Evolutionary conservation across 2,113 vertebrate species (phyloP), one percentile per base, ranked within the genome.

Genomic region (Struthidea cinerea): DNA sequence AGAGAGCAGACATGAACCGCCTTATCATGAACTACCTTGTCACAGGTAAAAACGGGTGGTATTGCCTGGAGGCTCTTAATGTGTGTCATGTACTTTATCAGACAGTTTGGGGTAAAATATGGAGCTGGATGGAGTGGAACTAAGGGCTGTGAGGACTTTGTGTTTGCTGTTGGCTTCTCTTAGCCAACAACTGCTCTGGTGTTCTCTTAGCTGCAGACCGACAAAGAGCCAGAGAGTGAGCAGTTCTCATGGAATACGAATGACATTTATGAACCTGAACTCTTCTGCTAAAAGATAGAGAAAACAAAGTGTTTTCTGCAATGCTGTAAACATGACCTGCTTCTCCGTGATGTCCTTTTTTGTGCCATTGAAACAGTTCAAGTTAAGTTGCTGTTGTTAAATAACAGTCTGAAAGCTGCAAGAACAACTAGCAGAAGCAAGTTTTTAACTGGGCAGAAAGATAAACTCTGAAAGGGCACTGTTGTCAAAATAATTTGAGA

Each of bases 1-100:
- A 99, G 95, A 98, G 99, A 96, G 99, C 99, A 80, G 99, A 99
- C 96, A 99, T 99, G 99, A 99, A 99, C 84, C 98, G 99, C 56
- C 99, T 99, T 88, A 99, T 99, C 89, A 99, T 99, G 99, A 99
- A 99, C 97, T 99, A 99, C 96, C 95, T 99, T 93, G 99, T 99
- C 79, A 99, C 99, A 96, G 99, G 99, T 99, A 96, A 96, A 50
- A 97, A 96, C 91, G 35, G 24, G 4, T 23, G 30, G 26, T 30
- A 16, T 1, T n/a, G 32, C 26, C 37, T 21, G 33, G 16, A 64
- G 71, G 55, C 30, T 90, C 22, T 56, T 76, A 23, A 12, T 20
- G 13, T 49, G 7, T 28, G 33, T 14, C 4, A 2, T 10, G 39
- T n/a, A 8, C 17, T 77, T 71, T 10, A 22, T 55, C 52, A 22